These are phyloP conservation scores for Zoanthus sansibaricus DNA, from an alignment of 92 coral and sea anemone genomes.

Conservation along the genomic window DNA sequence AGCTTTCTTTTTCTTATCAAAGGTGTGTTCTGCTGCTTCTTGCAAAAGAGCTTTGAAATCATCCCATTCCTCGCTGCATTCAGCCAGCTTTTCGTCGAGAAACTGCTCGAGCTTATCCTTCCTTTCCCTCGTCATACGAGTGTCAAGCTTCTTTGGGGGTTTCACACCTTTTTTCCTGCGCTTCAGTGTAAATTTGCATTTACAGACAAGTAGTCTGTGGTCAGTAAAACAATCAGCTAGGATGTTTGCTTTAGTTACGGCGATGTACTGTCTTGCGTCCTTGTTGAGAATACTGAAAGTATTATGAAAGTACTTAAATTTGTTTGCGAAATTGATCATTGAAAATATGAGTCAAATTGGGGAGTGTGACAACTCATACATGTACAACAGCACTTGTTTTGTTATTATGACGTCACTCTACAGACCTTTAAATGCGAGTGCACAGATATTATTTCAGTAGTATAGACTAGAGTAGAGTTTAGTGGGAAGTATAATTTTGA, in stretches of 20 bases:
- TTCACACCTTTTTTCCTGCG: slow-evolving; percentile 33
- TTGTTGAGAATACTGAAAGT: not conserved
- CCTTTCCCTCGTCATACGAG: slow-evolving; percentile 42
- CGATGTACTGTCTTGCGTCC: slow-evolving; percentile 30
- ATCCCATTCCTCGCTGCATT: slow-evolving; percentile 20
- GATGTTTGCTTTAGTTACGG: slow-evolving; percentile 6
- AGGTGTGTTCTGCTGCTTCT: slow-evolving; percentile 49
- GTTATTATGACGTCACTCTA: not conserved
- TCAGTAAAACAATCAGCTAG: slow-evolving; percentile 10
- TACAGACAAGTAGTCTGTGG: slow-evolving; percentile 14
- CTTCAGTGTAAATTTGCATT: slow-evolving; percentile 10
- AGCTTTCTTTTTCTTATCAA: slow-evolving; percentile 47
- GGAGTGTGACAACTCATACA: too few species aligned
- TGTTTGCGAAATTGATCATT: too few species aligned
- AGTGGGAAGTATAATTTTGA: too few species aligned
- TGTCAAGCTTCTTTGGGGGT: slow-evolving; percentile 24
- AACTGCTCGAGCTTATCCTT: slow-evolving; percentile 24
- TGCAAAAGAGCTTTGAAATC: slow-evolving; percentile 42
- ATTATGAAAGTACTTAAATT: too few species aligned
- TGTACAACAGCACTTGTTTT: not conserved
- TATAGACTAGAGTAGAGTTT: too few species aligned
- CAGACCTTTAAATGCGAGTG: too few species aligned
- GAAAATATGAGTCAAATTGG: too few species aligned
- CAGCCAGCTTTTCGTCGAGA: slow-evolving; percentile 13
- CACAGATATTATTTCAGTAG: too few species aligned